Evolutionary conservation across 2,797 vertebrate species (phyloP).

Genomic region (Labeo calbasu): DNA sequence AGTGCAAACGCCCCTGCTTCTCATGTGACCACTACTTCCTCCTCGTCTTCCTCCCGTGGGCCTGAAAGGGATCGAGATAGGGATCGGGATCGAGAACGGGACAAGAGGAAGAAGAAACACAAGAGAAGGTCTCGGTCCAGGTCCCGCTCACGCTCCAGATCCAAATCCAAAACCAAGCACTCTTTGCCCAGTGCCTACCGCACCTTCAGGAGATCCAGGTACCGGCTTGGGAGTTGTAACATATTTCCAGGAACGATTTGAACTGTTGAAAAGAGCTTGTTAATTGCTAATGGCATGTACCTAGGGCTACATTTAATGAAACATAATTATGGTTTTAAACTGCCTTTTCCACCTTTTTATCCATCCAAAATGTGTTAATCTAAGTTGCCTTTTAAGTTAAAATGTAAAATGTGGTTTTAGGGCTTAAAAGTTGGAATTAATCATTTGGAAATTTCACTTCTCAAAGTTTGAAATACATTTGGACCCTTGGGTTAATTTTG

Average conservation of each 20-base stretch:
- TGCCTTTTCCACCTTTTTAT: background rate
- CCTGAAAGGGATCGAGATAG: constrained; percentile 57
- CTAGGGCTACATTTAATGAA: constrained; percentile 4
- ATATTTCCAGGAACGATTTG: constrained; percentile 6
- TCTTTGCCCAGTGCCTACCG: constrained; percentile 93
- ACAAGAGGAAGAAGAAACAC: constrained; percentile 95
- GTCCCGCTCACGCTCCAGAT: constrained; percentile 83
- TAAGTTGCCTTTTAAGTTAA: constrained; percentile 19
- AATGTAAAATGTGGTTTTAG: constrained; percentile 23
- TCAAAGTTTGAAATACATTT: background rate
- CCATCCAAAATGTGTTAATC: constrained; percentile 25
- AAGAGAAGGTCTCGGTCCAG: constrained; percentile 88
- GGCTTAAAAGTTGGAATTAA: constrained; percentile 6
- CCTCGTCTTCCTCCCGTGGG: constrained; percentile 53
- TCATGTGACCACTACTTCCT: constrained; percentile 56
- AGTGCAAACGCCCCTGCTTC: constrained; percentile 54
- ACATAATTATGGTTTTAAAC: constrained; percentile 35
- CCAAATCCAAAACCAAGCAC: constrained; percentile 86
- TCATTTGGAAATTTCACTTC: background rate
- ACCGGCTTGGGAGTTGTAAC: constrained; percentile 8
- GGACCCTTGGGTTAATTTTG: background rate
- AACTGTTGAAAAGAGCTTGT: constrained; percentile 15
- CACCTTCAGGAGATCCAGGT: constrained; percentile 88
- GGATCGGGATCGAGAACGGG: constrained; percentile 62
- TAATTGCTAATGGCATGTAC: constrained; percentile 32